Percentiles rank a stretch among this genome's conserved stretches.
phyloP scores from a whole-genome alignment of 2,113 vertebrate species.

The Tupaia chinensis region DNA sequence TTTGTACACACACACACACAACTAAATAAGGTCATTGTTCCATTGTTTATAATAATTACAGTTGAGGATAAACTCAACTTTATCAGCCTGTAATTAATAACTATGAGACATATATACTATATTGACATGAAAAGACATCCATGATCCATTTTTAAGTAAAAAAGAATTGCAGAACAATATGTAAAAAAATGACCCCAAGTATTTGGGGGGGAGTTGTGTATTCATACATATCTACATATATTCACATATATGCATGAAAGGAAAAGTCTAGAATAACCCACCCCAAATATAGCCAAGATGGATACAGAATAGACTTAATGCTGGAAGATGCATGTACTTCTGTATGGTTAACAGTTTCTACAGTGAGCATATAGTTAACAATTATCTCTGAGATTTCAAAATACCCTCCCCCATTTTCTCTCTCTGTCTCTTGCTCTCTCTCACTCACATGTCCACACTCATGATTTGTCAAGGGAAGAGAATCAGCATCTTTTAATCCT shows the following conservation, averaged over 20 bases:
- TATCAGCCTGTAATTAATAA: too few relatives aligned
- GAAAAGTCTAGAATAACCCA: not conserved
- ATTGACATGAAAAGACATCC: not conserved
- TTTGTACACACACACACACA: not conserved
- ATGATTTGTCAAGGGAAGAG: not conserved
- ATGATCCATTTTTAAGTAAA: not conserved
- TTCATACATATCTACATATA: not conserved
- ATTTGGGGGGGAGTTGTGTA: not conserved
- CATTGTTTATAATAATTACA: not conserved
- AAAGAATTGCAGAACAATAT: not conserved
- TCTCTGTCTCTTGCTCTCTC: not conserved
- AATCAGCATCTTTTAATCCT: not conserved
- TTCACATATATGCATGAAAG: not conserved
- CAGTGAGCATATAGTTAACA: not conserved
- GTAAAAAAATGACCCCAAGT: not conserved
- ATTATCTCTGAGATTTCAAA: not conserved
- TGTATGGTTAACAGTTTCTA: not conserved
- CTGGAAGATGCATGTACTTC: not conserved
- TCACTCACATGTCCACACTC: not conserved
- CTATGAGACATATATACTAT: not conserved
- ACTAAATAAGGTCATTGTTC: not conserved
- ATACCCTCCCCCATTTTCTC: not conserved
- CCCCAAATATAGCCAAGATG: not conserved
- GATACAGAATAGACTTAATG: not conserved
- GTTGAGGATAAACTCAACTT: not conserved